These are phyloP conservation scores for Hofmannophila pseudospretella DNA, from an alignment of 2,888 invertebrate species.

Conservation along the genomic window DNA sequence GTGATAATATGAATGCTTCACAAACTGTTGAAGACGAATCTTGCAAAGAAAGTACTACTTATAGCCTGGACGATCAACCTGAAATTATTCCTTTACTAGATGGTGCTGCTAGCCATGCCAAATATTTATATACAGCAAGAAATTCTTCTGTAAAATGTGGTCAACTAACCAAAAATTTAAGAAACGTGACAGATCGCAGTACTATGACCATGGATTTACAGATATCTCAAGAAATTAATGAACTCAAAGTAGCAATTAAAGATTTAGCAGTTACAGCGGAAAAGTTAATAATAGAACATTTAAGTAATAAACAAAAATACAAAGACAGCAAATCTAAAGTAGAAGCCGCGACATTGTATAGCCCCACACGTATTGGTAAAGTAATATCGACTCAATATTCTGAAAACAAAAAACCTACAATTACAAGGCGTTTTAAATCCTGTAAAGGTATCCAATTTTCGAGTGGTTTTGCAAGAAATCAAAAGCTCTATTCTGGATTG, in stretches of 20 bases:
- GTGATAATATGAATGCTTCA: neutral
- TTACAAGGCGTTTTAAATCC: conserved; percentile 13
- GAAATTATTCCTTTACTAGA: conserved; percentile 51
- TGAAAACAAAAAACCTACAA: neutral
- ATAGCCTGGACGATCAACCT: conserved; percentile 14
- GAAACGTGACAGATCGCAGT: conserved; percentile 15
- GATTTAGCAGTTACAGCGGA: conserved; percentile 41
- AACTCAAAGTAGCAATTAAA: conserved; percentile 44
- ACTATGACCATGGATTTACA: conserved; percentile 28
- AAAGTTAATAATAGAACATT: conserved; percentile 35
- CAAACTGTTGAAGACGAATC: conserved; percentile 1
- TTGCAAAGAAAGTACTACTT: conserved; percentile 1
- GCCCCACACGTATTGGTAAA: conserved; percentile 12
- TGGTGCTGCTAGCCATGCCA: conserved; percentile 40
- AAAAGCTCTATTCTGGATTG: conserved; percentile 26
- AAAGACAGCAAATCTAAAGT: conserved; percentile 4
- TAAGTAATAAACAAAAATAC: conserved; percentile 17
- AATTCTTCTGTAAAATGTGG: conserved; percentile 21
- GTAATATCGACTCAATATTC: neutral
- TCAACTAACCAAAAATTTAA: conserved; percentile 7
- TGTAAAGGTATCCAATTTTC: conserved; percentile 43
- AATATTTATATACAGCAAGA: conserved; percentile 34
- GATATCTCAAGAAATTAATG: conserved; percentile 43
- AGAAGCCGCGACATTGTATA: conserved; percentile 8
- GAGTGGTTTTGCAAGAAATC: conserved; percentile 24